phyloP scores from a whole-genome alignment of 2,797 vertebrate species.

The Sebastes itinus region DNA sequence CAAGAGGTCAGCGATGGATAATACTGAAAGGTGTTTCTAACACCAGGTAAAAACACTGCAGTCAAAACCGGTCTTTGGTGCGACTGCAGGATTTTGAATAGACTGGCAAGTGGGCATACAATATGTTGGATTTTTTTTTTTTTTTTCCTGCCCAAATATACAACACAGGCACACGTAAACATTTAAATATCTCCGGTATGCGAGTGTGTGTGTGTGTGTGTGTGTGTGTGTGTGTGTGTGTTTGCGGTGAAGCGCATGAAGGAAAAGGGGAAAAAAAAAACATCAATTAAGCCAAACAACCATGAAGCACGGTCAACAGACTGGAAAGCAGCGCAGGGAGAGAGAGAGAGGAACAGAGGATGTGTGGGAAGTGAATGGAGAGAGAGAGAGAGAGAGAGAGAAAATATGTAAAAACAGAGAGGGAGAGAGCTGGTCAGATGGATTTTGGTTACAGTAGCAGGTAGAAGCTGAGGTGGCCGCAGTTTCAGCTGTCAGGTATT shows the following conservation, averaged over 20 bases:
- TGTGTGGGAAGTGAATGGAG: conserved; percentile 20
- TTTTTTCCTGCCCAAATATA: background rate
- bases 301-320: conserved; percentile 41
- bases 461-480: conserved; percentile 20
- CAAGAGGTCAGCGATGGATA: background rate
- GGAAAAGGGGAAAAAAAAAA: background rate
- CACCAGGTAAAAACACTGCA: background rate
- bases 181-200: background rate
- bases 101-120: background rate
- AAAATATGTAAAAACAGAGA: conserved; percentile 8
- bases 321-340: conserved; percentile 16
- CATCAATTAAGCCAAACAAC: conserved; percentile 41
- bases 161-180: background rate
- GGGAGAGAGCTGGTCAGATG: background rate
- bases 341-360: conserved; percentile 1
- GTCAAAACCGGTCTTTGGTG: background rate
- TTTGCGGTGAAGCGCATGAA: conserved; percentile 1
- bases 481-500: conserved; percentile 20
- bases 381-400: background rate
- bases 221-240: background rate
- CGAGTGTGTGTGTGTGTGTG: conserved; percentile 3
- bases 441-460: background rate
- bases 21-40: background rate
- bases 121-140: background rate
- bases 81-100: background rate